These are phyloP conservation scores for Scaptodrosophila lebanonensis DNA, from an alignment of 1,140 invertebrate genomes.

Conservation along the genomic window DNA sequence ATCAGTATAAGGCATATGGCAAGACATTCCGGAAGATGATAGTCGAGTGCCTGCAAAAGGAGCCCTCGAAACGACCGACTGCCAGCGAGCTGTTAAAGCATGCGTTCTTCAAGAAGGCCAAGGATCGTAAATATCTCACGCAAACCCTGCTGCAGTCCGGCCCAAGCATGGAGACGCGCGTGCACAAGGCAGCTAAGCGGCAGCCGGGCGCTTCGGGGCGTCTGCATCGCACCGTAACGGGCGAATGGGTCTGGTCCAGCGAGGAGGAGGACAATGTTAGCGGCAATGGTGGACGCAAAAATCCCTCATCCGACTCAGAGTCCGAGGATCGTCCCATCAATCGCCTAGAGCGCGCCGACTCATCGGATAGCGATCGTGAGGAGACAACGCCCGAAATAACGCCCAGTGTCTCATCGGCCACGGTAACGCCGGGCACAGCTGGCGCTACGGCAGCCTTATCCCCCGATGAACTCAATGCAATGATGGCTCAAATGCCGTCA, in stretches of 20 bases:
- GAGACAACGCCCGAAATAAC: conserved; percentile 67
- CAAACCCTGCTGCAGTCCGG: conserved; percentile 92
- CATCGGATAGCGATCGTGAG: conserved; percentile 78
- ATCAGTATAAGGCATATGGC: conserved; percentile 98
- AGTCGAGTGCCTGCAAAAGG: conserved; percentile 95
- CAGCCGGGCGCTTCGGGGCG: conserved; percentile 94
- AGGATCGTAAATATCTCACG: conserved; percentile 96
- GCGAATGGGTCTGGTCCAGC: conserved; percentile 99
- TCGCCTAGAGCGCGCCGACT: conserved; percentile 78
- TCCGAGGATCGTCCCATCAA: conserved; percentile 80
- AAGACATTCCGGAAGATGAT: conserved; percentile 98
- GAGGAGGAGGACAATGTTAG: conserved; percentile 80
- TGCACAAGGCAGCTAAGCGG: conserved; percentile 90
- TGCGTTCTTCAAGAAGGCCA: conserved; percentile 99
- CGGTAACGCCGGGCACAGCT: conserved; percentile 40
- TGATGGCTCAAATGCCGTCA: conserved; percentile 50
- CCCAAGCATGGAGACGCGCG: conserved; percentile 90
- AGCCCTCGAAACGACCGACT: conserved; percentile 95
- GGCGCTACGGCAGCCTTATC: conserved; percentile 1
- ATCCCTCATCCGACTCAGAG: conserved; percentile 75
- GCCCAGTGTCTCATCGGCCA: conserved; percentile 53
- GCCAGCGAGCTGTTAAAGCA: conserved; percentile 98
- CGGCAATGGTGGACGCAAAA: conserved; percentile 47
- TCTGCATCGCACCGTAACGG: conserved; percentile 95
- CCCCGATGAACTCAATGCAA: conserved; percentile 49